phyloP scores from a whole-genome alignment of 2,113 vertebrate species.

The Callithrix jacchus region DNA sequence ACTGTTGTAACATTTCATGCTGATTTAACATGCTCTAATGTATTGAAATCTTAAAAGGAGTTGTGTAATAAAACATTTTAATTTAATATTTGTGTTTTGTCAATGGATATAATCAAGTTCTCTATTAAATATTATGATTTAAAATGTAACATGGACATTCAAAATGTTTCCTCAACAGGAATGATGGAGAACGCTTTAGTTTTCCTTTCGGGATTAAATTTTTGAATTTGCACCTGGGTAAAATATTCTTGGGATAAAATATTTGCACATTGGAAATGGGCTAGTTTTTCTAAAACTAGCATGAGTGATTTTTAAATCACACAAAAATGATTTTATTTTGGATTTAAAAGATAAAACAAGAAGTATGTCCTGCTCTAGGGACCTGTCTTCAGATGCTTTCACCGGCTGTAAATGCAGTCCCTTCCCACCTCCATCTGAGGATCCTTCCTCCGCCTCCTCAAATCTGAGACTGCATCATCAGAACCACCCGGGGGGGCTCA shows the following conservation, averaged over 20 bases:
- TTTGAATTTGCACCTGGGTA: neutral
- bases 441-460: neutral
- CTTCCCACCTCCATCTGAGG: neutral
- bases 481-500: accelerated
- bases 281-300: neutral
- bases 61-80: neutral
- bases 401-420: neutral
- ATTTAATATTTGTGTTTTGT: neutral
- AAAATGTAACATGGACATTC: neutral
- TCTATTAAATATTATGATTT: neutral
- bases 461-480: neutral
- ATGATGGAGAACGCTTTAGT: neutral
- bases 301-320: neutral
- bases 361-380: neutral
- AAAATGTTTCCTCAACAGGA: neutral
- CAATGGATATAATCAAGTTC: neutral
- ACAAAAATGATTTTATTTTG: neutral
- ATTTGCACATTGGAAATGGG: neutral
- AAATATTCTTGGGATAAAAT: neutral
- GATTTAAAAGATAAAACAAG: neutral
- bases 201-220: neutral
- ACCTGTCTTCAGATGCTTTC: neutral
- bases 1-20: neutral
- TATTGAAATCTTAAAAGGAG: neutral
- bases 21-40: neutral